Evolutionary conservation across 1,140 invertebrate species (phyloP).

Genomic region (Hycleus phaleratus): DNA sequence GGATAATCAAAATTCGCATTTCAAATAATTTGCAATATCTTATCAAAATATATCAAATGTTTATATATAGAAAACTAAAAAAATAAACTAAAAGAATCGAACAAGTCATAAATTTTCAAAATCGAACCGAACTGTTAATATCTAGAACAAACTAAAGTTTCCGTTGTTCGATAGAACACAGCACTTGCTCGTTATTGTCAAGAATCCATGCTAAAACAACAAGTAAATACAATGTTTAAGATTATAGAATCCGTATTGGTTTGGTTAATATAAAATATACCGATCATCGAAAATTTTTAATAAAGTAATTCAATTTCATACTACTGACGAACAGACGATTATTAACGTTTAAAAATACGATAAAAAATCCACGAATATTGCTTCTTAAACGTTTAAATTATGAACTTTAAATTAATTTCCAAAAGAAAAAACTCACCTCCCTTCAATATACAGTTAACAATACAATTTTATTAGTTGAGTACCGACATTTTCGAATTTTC

Average conservation of each 20-base stretch:
- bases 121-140: slow-evolving; percentile 1
- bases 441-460: slow-evolving; percentile 5
- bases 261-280: neutral
- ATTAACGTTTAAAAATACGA: too few relatives aligned
- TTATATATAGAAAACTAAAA: slow-evolving; percentile 7
- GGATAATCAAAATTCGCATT: slow-evolving; percentile 4
- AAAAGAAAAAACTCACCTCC: neutral
- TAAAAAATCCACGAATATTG: neutral
- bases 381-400: slow-evolving; percentile 1
- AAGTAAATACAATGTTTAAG: slow-evolving; percentile 9
- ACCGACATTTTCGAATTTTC: slow-evolving; percentile 7
- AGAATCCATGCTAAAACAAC: neutral
- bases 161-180: neutral
- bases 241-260: slow-evolving; percentile 4
- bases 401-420: slow-evolving; percentile 12
- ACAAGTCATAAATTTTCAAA: neutral
- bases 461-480: slow-evolving; percentile 9
- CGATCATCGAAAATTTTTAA: neutral
- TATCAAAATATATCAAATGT: neutral
- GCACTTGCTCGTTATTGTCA: slow-evolving; percentile 3
- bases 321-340: slow-evolving; percentile 2
- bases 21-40: neutral
- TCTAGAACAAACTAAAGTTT: slow-evolving; percentile 9
- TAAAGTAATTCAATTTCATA: slow-evolving; percentile 1
- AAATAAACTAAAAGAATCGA: neutral